Evolutionary conservation across 1,140 invertebrate species (phyloP).

Genomic region (Coelopa frigida): DNA sequence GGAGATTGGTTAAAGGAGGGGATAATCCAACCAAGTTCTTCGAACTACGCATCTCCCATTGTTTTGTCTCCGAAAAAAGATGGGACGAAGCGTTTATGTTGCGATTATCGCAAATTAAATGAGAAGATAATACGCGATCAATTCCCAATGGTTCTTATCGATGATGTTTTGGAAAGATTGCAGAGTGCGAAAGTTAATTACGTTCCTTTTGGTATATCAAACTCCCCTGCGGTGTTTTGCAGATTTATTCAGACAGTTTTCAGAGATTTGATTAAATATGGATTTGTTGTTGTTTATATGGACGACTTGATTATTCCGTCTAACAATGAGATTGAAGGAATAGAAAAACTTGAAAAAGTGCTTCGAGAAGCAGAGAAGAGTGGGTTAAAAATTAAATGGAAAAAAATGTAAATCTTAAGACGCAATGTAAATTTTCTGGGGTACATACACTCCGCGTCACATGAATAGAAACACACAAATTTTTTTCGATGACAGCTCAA

Average conservation of each 20-base stretch:
- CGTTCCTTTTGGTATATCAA: conserved; percentile 37
- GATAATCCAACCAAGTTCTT: conserved; percentile 27
- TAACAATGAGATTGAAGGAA: conserved; percentile 12
- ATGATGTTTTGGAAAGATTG: conserved; percentile 26
- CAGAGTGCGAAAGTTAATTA: conserved; percentile 23
- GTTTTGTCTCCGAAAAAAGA: conserved; percentile 26
- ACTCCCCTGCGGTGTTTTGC: conserved; percentile 27
- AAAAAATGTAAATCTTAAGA: conserved; percentile 25
- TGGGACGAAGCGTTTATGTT: conserved; percentile 16
- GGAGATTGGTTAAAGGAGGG: conserved; percentile 26
- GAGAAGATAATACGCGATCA: conserved; percentile 17
- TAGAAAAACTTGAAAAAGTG: conserved; percentile 3
- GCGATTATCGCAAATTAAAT: conserved; percentile 24
- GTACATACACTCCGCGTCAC: no score
- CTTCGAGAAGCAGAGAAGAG: not conserved
- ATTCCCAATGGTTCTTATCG: conserved; percentile 30
- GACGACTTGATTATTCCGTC: conserved; percentile 17
- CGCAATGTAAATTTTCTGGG: conserved; percentile 17
- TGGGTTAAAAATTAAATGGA: conserved; percentile 15
- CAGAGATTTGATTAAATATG: conserved; percentile 3
- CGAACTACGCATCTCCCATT: conserved; percentile 21
- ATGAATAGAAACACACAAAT: no score
- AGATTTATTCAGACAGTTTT: conserved; percentile 20
- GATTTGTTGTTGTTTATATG: conserved; percentile 10
- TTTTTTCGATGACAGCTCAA: no score